Conservation (phyloP, 2,888 invertebrate species). For the Tolmerus cingulatus region DNA sequence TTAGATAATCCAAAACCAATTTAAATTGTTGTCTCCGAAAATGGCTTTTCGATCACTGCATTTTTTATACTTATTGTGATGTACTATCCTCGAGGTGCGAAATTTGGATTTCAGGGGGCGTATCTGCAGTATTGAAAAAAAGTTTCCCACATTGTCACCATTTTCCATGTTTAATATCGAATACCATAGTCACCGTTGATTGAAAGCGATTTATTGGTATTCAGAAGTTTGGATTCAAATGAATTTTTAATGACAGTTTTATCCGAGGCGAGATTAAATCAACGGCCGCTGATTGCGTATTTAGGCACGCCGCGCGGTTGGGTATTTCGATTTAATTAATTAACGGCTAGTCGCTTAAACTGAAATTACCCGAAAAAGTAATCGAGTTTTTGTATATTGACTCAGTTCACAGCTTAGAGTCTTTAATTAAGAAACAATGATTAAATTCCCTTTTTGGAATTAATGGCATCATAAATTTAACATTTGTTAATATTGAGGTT, state of each 20-base stretch:
- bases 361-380: not conserved
- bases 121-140: not conserved
- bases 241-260: not conserved
- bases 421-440: not conserved
- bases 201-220: not conserved
- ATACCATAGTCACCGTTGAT: not conserved
- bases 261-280: not conserved
- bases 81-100: not conserved
- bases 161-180: not conserved
- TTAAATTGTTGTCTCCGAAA: not conserved
- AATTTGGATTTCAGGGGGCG: not conserved
- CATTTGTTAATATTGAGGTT: too few relatives aligned
- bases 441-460: not conserved
- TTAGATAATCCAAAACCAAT: not conserved
- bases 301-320: not conserved
- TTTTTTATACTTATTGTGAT: not conserved
- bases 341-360: not conserved
- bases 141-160: not conserved
- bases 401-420: not conserved
- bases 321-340: not conserved
- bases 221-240: not conserved
- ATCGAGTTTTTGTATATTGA: not conserved
- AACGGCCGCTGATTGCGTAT: not conserved
- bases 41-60: not conserved
- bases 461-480: too few relatives aligned